Base-by-base conservation (phyloP, 1,140 invertebrate genomes). In the Saccostrea echinata region DNA sequence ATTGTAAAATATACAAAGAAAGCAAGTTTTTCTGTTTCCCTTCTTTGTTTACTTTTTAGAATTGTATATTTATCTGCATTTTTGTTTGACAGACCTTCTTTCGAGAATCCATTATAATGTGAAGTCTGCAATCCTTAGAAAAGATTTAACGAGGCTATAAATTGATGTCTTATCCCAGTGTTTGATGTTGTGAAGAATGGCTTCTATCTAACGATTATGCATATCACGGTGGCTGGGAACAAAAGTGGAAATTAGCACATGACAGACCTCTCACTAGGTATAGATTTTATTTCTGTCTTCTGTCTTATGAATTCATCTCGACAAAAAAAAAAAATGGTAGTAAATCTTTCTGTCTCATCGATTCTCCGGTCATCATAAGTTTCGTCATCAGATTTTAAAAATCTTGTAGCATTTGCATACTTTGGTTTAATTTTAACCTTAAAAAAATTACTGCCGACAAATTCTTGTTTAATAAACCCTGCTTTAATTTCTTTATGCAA, bases 1-100 rank as follows among this genome's bases (percentile, higher is more conserved):
- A 76, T 76, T 76, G 24, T 76, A 33, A 76, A 76, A 76, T 27
- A 27, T 76, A 76, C 68, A 76, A 30, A 76, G 68, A 76, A 76
- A 76, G 24, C 68, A 30, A 76, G 27, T 16, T 8, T 30, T 30
- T 27, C 11, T 30, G 68, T 76, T 76, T 16, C 12, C 21, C 3
- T 64, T 61, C 16, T 61, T 61, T n/a, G 55, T 61, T 61, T 61
- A 61, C 55, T 61, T 61, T 61, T 61, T 61, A 61, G 18, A 21
- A 61, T 21, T 18, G 55, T n/a, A 61, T n/a, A 61, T 61, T 76
- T 76, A 76, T 76, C 68, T 30, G 68, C 68, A 76, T 27, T 16
- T 43, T 33, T 76, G 68, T 33, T 76, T 76, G 68, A 76, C 68
- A 76, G 68, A 16, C 68, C 33, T 76, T 24, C 24, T 76, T 16